Evolutionary conservation across 2,113 vertebrate genomes (phyloP).

Genomic region (Paratilapia polleni): DNA sequence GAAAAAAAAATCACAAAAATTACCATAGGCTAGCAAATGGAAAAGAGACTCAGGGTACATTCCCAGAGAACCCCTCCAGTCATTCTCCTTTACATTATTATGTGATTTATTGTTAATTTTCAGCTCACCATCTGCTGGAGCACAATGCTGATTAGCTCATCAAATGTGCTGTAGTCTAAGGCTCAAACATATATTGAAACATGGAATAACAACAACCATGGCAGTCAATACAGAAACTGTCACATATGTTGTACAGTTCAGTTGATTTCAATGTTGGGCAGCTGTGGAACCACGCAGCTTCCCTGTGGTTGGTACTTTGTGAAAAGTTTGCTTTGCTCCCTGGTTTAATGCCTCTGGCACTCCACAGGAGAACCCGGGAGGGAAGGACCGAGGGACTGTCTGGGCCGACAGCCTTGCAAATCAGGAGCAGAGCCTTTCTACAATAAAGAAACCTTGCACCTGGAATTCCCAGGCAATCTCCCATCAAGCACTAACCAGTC

Average conservation of each 20-base stretch:
- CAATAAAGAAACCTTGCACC: neutral
- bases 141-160: neutral
- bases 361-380: neutral
- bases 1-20: neutral
- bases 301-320: neutral
- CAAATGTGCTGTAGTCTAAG: too few relatives aligned
- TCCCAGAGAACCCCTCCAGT: neutral
- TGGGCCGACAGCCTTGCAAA: too few relatives aligned
- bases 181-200: neutral
- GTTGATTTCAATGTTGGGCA: neutral
- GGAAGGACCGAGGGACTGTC: neutral
- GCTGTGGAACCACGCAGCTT: neutral
- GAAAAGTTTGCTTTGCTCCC: neutral
- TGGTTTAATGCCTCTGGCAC: neutral
- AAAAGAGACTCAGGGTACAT: neutral
- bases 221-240: fast-evolving
- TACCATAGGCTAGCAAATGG: neutral
- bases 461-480: too few relatives aligned
- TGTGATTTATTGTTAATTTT: neutral
- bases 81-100: neutral
- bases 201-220: neutral
- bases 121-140: neutral
- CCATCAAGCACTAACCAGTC: neutral
- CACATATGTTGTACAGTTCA: neutral
- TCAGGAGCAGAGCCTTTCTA: neutral